Conservation (phyloP, 2,113 vertebrate species). For the Mugil cephalus region DNA sequence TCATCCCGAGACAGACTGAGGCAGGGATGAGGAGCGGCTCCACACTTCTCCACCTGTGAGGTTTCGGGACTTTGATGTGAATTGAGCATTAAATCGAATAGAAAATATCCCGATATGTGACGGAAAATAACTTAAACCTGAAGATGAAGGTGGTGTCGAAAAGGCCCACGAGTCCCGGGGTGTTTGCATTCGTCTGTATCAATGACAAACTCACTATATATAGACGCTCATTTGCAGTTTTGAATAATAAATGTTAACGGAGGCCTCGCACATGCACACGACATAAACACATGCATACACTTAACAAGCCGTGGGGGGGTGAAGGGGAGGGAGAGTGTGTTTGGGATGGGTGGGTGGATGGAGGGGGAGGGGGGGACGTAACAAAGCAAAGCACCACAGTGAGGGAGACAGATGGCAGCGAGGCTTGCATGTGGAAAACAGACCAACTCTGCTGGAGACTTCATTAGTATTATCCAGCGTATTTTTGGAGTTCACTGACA, state of each 20-base stretch:
- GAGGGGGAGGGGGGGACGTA: constrained; percentile 13
- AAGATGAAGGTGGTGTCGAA: too few relatives aligned
- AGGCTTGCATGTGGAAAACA: constrained; percentile 61
- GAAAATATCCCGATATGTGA: too few relatives aligned
- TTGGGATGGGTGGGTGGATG: constrained; percentile 4
- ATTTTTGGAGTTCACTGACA: constrained; percentile 76
- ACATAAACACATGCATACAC: constrained; percentile 40
- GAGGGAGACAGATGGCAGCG: constrained; percentile 69
- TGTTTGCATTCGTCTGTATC: constrained; percentile 1
- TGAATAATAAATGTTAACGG: constrained; percentile 59
- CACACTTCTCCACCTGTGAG: too few relatives aligned
- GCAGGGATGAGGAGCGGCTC: too few relatives aligned
- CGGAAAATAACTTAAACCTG: too few relatives aligned
- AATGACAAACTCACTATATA: constrained; percentile 49
- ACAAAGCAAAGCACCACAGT: constrained; percentile 51
- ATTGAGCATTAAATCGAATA: too few relatives aligned
- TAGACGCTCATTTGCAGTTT: constrained; percentile 63
- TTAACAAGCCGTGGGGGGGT: constrained; percentile 12
- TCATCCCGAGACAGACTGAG: too few relatives aligned
- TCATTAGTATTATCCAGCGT: constrained; percentile 72
- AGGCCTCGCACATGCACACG: constrained; percentile 34
- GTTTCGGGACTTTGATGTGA: too few relatives aligned
- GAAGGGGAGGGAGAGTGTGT: background rate
- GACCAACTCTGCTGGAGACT: constrained; percentile 73
- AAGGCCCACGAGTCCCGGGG: too few relatives aligned